Evolutionary conservation across 2,797 vertebrate genomes (phyloP).

Genomic region (Pipistrellus kuhlii): DNA sequence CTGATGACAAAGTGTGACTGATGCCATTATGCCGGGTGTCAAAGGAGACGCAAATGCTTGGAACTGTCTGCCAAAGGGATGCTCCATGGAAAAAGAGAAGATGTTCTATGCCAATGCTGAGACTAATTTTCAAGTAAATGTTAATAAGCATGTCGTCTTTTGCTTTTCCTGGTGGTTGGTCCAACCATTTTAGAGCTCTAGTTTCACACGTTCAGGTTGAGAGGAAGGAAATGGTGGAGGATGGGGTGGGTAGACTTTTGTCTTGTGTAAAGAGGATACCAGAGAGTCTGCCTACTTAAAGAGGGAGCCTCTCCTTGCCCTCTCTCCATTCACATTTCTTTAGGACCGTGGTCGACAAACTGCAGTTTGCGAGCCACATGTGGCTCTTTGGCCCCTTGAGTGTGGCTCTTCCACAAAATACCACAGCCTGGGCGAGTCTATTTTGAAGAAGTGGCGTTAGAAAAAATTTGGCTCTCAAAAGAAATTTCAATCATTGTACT

Average conservation of each 20-base stretch:
- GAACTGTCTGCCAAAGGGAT: neutral
- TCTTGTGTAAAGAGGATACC: neutral
- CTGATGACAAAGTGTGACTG: neutral
- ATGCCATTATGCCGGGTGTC: neutral
- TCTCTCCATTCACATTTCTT: neutral
- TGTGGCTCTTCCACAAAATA: too few species aligned
- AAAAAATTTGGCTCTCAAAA: too few species aligned
- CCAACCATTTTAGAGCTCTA: neutral
- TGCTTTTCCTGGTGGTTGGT: neutral
- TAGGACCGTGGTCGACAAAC: too few species aligned
- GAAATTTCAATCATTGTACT: too few species aligned
- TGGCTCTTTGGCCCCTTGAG: too few species aligned
- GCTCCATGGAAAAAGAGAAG: neutral
- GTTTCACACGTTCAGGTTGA: neutral
- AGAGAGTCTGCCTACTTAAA: neutral
- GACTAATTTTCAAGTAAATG: neutral
- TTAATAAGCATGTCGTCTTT: neutral
- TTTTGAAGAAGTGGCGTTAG: too few species aligned
- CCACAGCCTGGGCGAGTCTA: too few species aligned
- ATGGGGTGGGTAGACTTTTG: neutral
- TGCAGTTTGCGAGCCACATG: too few species aligned
- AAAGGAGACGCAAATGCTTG: neutral
- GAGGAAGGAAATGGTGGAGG: neutral
- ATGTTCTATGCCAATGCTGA: neutral
- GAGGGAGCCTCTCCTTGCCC: neutral